These are phyloP conservation scores for Protonemura montana DNA, from an alignment of 2,888 invertebrate species.

Conservation along the genomic window DNA sequence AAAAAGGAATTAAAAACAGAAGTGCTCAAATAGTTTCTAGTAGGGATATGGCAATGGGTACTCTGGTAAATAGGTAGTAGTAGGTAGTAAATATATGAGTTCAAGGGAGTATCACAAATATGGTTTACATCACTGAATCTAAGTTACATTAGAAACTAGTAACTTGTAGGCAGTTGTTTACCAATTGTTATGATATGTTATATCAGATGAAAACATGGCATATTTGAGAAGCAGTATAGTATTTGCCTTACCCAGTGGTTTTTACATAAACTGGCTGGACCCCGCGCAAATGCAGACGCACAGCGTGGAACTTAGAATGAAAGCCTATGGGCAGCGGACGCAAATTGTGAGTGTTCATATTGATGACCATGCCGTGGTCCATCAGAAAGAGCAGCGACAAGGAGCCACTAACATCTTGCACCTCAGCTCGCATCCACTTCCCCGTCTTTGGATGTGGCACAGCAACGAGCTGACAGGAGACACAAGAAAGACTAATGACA, in stretches of 20 bases:
- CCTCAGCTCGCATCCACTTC: constrained; percentile 8
- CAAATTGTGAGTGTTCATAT: background rate
- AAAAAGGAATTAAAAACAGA: too few species aligned
- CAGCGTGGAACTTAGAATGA: background rate
- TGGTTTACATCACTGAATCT: too few species aligned
- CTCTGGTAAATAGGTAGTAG: too few species aligned
- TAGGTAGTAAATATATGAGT: too few species aligned
- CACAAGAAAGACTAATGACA: too few species aligned
- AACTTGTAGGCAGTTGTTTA: too few species aligned
- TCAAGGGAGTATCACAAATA: too few species aligned
- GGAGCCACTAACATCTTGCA: background rate
- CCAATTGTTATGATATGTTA: background rate
- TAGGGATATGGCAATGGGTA: too few species aligned
- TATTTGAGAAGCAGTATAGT: background rate
- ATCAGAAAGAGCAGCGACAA: background rate
- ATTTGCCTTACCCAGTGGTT: background rate
- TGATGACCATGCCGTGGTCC: constrained; percentile 7
- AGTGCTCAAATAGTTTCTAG: too few species aligned
- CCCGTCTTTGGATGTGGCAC: background rate
- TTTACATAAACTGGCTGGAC: background rate
- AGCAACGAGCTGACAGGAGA: background rate
- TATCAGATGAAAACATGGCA: background rate
- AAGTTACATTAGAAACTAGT: too few species aligned
- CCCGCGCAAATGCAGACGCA: constrained; percentile 15
- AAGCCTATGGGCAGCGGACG: background rate